Evolutionary conservation across 2,113 vertebrate genomes (phyloP), one percentile per base, ranked within the genome.

Genomic region (Bubo scandiacus): DNA sequence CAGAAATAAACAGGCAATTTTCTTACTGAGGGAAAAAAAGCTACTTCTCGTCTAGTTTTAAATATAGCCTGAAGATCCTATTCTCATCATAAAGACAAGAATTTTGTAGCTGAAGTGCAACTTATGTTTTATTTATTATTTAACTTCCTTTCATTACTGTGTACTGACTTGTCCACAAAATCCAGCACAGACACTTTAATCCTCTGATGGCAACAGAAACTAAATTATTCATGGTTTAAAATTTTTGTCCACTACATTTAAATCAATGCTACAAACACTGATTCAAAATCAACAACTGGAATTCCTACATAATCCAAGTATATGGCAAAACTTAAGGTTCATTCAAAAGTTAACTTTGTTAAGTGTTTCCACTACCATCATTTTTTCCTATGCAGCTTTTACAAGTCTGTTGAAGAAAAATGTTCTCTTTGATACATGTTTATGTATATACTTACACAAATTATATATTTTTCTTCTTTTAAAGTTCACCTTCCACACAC

Each of bases 71-170:
- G 82, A 95, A 96, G 80, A 96, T 82, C 59, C 49, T 86, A 63
- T 83, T 95, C 78, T 91, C 86, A 70, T 70, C 80, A 87, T 65
- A 49, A 97, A 96, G 40, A 77, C 66, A 90, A 92, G 91, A 90
- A 81, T 96, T 95, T 96, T 86, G 81, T 82, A 94, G 80, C 88
- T 84, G 9, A 87, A 95, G 87, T 91, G 82, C 80, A 92, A 84
- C 32, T 96, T 94, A 95, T 94, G 54, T 92, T 97, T 97, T 97
- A 97, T 96, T 96, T 86, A 96, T 95, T 95, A 95, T 96, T 96
- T 95, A 97, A 96, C 89, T 94, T 96, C 71, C 63, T 91, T 96
- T 94, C 51, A 92, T 92, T 83, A 93, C 62, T 95, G 81, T 90
- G 81, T 96, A 92, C 77, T 85, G 94, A 85, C 92, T 92, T 94